Base-by-base conservation (phyloP, 2,888 invertebrate genomes). In the Drosophila atripex region DNA sequence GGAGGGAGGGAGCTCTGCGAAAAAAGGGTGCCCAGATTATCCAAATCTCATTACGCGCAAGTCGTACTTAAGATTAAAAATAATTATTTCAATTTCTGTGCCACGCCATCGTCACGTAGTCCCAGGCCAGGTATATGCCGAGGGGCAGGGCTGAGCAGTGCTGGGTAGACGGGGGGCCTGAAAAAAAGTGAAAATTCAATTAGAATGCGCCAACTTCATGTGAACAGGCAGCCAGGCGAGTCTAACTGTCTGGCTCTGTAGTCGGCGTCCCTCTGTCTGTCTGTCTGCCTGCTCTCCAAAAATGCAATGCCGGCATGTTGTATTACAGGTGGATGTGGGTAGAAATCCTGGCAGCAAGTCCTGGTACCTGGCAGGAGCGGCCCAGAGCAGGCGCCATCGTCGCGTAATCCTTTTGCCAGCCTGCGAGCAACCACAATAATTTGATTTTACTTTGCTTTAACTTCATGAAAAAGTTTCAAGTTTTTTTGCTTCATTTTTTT, bases 361-460 rank as follows among this genome's bases (percentile, higher is more conserved):
- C 21, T 23, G 21, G 4, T 5, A 23, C 21, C 21, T 23, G 21
- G 21, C 21, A 23, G 21, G 47, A 8, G 14, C 38, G 18, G 18
- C 14, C 6, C 18, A 18, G 30, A 45, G 5, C 53, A 45, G 47
- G 52, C 41, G 35, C 51, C 65, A 60, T 32, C 61, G 59, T 58
- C 77, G 77, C 71, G 80, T 80, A 80, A 80, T 80, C 86, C 82
- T 80, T 86, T 79, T 86, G 76, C 83, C 73, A 73, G 78, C 66
- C 66, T 73, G 73, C 71, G 51, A 70, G 66, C 69, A 86, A 80
- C 86, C 84, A 77, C 84, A 85, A 85, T 86, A 85, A 85, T 85
- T 85, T 85, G 84, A 85, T 85, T 85, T 85, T 86, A 84, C 84
- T 86, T 85, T 85, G 84, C 84, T 84, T 85, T 86, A 85, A 86